Percentiles rank a stretch among this genome's conserved stretches.
Conservation (phyloP, 2,888 invertebrate species). For the Flexamia atlantica region DNA sequence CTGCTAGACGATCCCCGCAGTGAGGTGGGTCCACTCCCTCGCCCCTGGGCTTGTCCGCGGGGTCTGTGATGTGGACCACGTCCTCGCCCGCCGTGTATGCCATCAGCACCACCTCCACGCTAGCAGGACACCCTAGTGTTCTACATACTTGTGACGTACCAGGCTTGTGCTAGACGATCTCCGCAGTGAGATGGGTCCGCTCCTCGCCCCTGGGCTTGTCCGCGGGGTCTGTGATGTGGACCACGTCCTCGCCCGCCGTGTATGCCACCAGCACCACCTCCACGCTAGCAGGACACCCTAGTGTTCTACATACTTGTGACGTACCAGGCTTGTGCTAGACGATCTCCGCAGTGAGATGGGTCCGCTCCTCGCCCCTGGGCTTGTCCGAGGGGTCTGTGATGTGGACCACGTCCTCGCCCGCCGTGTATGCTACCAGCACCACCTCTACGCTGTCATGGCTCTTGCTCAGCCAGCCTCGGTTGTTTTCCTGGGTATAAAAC, state of each 20-base stretch:
- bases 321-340: neutral
- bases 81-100: slow-evolving; percentile 68
- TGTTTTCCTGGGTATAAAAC: neutral
- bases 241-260: slow-evolving; percentile 69
- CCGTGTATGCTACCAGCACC: slow-evolving; percentile 70
- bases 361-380: too few species aligned
- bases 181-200: slow-evolving; percentile 13
- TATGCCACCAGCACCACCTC: slow-evolving; percentile 71
- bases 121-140: slow-evolving; percentile 68
- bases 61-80: slow-evolving; percentile 53
- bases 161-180: neutral
- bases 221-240: slow-evolving; percentile 68
- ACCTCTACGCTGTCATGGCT: slow-evolving; percentile 71
- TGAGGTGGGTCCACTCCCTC: too few species aligned
- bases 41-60: too few species aligned
- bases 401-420: slow-evolving; percentile 69
- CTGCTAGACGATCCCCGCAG: neutral
- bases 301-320: slow-evolving; percentile 55
- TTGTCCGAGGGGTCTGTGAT: too few species aligned
- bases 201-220: too few species aligned
- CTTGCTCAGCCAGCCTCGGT: slow-evolving; percentile 56
- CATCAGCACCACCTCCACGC: slow-evolving; percentile 71
- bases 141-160: neutral
- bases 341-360: slow-evolving; percentile 17
- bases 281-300: slow-evolving; percentile 69